phyloP scores from a whole-genome alignment of 2,113 vertebrate species.

The Alosa alosa region DNA sequence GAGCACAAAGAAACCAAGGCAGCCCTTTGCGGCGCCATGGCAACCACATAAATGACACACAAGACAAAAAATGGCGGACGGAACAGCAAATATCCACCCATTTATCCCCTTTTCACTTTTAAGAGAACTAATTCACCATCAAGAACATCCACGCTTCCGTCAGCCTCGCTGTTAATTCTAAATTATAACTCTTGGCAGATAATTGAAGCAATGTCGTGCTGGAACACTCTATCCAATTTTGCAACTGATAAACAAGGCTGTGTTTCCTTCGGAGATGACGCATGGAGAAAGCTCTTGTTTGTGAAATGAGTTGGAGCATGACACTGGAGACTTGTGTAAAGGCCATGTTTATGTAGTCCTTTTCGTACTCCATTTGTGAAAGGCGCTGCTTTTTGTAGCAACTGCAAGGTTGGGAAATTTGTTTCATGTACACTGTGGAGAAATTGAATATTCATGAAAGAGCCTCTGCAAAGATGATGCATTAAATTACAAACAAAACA shows the following conservation, averaged over 20 bases:
- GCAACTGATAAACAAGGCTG: conserved; percentile 13
- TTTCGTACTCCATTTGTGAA: conserved; percentile 27
- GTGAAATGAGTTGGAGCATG: neutral
- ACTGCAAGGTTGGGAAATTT: conserved; percentile 23
- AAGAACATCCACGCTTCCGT: neutral
- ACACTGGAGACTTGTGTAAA: conserved; percentile 12
- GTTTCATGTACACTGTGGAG: neutral
- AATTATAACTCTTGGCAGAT: conserved; percentile 19
- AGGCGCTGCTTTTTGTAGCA: neutral
- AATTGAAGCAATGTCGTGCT: conserved; percentile 23
- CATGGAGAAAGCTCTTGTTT: conserved; percentile 7
- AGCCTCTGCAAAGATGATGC: conserved; percentile 1
- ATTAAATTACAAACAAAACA: neutral
- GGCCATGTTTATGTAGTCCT: neutral
- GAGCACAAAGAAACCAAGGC: too few species aligned
- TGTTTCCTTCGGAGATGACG: neutral
- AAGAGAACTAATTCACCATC: neutral
- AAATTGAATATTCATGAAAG: neutral
- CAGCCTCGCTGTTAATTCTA: neutral
- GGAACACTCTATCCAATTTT: conserved; percentile 28
- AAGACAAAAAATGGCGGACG: too few species aligned
- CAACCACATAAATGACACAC: too few species aligned
- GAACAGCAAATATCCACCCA: neutral
- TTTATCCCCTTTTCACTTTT: neutral
- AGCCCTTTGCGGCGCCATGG: too few species aligned